phyloP scores from a whole-genome alignment of 2,888 invertebrate species.

The Vandiemenella viatica region DNA sequence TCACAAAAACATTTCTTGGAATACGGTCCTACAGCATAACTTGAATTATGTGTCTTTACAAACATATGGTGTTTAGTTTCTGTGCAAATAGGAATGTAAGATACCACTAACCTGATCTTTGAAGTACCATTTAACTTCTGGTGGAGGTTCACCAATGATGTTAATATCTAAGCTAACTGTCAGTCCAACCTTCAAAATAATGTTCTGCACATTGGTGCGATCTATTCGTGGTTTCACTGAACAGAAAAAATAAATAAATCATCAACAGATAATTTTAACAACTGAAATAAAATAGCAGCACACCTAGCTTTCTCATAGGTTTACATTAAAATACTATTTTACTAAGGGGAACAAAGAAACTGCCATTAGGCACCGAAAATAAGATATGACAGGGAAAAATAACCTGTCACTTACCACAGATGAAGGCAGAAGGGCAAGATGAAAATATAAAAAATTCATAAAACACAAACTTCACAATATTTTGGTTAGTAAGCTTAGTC shows the following conservation, averaged over 20 bases:
- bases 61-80: too few species aligned
- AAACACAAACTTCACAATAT: too few species aligned
- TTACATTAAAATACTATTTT: background rate
- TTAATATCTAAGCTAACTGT: slow-evolving; percentile 76
- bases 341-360: too few species aligned
- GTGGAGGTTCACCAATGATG: slow-evolving; percentile 85
- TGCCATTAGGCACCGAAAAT: too few species aligned
- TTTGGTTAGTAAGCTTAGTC: too few species aligned
- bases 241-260: slow-evolving; percentile 12
- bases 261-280: too few species aligned
- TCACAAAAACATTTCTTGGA: background rate
- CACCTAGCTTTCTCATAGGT: too few species aligned
- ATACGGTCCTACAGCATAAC: background rate
- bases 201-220: slow-evolving; percentile 69
- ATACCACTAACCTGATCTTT: slow-evolving; percentile 38
- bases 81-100: background rate
- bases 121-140: slow-evolving; percentile 78
- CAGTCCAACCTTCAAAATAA: slow-evolving; percentile 76
- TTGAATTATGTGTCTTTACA: background rate
- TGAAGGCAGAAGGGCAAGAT: too few species aligned
- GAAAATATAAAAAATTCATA: too few species aligned
- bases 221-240: slow-evolving; percentile 89
- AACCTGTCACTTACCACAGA: too few species aligned
- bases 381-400: too few species aligned
- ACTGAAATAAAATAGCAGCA: too few species aligned